Evolutionary conservation across 2,888 invertebrate genomes (phyloP).

Genomic region (Orthosia incerta): DNA sequence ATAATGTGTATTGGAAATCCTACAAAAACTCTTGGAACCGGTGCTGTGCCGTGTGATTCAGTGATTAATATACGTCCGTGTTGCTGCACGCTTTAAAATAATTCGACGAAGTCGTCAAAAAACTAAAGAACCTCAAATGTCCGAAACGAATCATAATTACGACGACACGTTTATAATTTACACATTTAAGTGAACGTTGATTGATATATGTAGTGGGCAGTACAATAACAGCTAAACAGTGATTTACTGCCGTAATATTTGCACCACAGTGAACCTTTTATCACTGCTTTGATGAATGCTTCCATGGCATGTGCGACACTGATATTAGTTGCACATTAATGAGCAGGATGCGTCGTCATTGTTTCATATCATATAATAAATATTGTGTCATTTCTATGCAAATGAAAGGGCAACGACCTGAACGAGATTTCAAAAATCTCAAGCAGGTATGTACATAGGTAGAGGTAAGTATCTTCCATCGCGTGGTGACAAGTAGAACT

Average conservation of each 20-base stretch:
- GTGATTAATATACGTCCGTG: conserved; percentile 67
- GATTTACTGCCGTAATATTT: conserved; percentile 83
- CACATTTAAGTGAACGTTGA: conserved; percentile 72
- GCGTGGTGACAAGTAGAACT: conserved; percentile 46
- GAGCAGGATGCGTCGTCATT: conserved; percentile 75
- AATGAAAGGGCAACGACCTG: conserved; percentile 59
- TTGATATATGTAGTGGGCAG: conserved; percentile 71
- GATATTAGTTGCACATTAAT: conserved; percentile 76
- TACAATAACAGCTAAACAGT: conserved; percentile 77
- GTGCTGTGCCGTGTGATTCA: conserved; percentile 63
- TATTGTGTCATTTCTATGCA: conserved; percentile 61
- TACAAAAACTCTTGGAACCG: conserved; percentile 62
- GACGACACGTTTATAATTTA: conserved; percentile 70
- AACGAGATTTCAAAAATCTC: conserved; percentile 45
- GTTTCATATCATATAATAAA: conserved; percentile 63
- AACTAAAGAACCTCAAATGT: conserved; percentile 60
- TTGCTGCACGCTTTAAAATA: conserved; percentile 63
- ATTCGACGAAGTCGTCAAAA: conserved; percentile 63
- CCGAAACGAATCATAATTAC: conserved; percentile 64
- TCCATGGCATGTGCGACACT: conserved; percentile 80
- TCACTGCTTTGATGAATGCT: conserved; percentile 85
- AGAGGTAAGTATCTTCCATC: not conserved
- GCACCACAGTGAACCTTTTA: conserved; percentile 81
- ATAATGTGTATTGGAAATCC: conserved; percentile 63
- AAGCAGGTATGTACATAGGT: conserved; percentile 16